A percentile compares a stretch with the other conserved stretches of the same genome.
phyloP scores from a whole-genome alignment of 2,888 invertebrate genomes.

The Pimpla rufipes region DNA sequence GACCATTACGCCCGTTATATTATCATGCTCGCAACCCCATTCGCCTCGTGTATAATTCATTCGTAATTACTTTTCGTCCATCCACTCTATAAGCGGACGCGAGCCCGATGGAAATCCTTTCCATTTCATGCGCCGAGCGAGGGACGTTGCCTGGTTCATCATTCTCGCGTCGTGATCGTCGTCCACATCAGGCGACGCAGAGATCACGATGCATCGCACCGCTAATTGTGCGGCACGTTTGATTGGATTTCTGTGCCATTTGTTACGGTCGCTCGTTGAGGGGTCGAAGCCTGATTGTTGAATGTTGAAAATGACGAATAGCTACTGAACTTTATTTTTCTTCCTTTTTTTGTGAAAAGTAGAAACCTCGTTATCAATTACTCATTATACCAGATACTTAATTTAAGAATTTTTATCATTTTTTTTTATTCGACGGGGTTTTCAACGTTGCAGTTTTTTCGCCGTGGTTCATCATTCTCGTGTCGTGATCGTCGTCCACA shows the following conservation, averaged over 20 bases:
- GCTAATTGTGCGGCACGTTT: slow-evolving; percentile 12
- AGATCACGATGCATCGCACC: slow-evolving; percentile 48
- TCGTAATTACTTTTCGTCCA: slow-evolving; percentile 81
- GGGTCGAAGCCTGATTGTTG: background rate
- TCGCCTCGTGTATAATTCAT: slow-evolving; percentile 79
- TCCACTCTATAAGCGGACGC: slow-evolving; percentile 65
- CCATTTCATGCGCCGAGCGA: slow-evolving; percentile 38
- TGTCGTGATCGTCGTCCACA: too few relatives aligned
- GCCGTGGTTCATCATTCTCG: too few relatives aligned
- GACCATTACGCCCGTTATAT: slow-evolving; percentile 82
- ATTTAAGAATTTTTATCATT: background rate
- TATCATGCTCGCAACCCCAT: slow-evolving; percentile 80
- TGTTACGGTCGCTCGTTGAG: background rate
- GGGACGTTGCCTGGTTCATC: background rate
- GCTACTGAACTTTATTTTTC: background rate
- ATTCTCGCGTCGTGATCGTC: background rate
- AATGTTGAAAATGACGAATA: background rate
- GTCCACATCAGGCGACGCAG: slow-evolving; percentile 7
- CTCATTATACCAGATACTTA: slow-evolving; percentile 1
- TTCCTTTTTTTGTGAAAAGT: background rate
- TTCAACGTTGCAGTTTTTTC: slow-evolving; percentile 12
- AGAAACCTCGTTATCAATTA: slow-evolving; percentile 32
- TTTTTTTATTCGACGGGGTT: slow-evolving; percentile 18
- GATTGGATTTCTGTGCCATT: slow-evolving; percentile 39
- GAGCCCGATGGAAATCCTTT: slow-evolving; percentile 63